Conservation (phyloP, 2,888 invertebrate genomes). For the Drosophila neutralis region DNA sequence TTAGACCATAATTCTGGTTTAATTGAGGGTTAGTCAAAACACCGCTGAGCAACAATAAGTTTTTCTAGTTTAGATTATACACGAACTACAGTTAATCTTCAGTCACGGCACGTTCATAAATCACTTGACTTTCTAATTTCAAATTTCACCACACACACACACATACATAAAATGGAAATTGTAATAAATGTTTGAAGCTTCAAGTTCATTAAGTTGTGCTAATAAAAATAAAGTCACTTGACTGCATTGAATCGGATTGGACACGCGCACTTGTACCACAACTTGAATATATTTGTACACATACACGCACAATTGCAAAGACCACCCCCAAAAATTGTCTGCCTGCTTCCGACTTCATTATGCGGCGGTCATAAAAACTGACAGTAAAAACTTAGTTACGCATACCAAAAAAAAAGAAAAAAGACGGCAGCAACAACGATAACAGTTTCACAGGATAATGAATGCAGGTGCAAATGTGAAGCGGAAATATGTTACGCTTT, state of each 20-base stretch:
- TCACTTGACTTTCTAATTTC: conserved; percentile 76
- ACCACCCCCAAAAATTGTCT: conserved; percentile 14
- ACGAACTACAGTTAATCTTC: conserved; percentile 37
- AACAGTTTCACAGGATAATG: conserved; percentile 67
- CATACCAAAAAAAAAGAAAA: conserved; percentile 48
- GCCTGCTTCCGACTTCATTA: conserved; percentile 39
- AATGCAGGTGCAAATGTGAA: conserved; percentile 77
- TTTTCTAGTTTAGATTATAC: conserved; percentile 1
- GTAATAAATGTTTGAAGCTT: conserved; percentile 77
- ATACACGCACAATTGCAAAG: background rate
- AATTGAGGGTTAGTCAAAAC: background rate
- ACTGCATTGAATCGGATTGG: conserved; percentile 82
- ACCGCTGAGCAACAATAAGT: conserved; percentile 7
- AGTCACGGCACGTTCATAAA: conserved; percentile 69
- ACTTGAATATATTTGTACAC: conserved; percentile 1
- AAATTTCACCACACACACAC: conserved; percentile 45
- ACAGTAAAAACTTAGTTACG: conserved; percentile 79
- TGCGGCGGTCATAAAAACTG: conserved; percentile 65
- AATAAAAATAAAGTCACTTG: conserved; percentile 81
- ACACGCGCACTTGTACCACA: conserved; percentile 82
- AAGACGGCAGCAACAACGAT: conserved; percentile 9
- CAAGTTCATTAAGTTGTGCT: conserved; percentile 82
- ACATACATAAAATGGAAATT: conserved; percentile 27
- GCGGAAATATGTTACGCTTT: conserved; percentile 79
- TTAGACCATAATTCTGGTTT: background rate